Evolutionary conservation across 92 coral and sea anemone genomes (phyloP).

Genomic region (Porites evermanni): DNA sequence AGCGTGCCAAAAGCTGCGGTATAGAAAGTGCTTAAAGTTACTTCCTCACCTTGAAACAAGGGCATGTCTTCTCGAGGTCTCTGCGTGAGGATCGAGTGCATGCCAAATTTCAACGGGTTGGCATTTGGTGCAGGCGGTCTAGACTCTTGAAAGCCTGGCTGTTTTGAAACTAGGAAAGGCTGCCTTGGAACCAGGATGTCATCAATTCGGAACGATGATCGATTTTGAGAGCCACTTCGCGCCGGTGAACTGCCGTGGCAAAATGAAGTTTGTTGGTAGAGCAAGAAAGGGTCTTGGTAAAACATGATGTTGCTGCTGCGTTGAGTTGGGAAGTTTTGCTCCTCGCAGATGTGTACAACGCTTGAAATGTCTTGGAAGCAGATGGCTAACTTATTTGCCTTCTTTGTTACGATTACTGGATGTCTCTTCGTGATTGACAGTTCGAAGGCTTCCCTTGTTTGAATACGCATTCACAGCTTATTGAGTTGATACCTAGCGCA

Average conservation of each 20-base stretch:
- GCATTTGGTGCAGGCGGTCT: constrained; percentile 57
- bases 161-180: constrained; percentile 69
- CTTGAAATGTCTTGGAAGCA: constrained; percentile 52
- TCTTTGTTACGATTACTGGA: constrained; percentile 53
- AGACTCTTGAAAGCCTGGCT: constrained; percentile 63
- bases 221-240: constrained; percentile 22
- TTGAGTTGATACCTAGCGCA: constrained; percentile 50
- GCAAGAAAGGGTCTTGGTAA: constrained; percentile 88
- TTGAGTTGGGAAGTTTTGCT: constrained; percentile 10
- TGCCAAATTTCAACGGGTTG: constrained; percentile 84
- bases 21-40: not conserved
- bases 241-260: constrained; percentile 59
- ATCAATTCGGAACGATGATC: constrained; percentile 58
- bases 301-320: constrained; percentile 65
- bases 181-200: constrained; percentile 60
- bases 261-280: constrained; percentile 83
- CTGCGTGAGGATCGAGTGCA: constrained; percentile 83
- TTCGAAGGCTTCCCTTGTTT: constrained; percentile 69
- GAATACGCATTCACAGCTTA: constrained; percentile 69
- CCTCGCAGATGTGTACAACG: constrained; percentile 49
- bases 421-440: constrained; percentile 69
- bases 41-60: constrained; percentile 56
- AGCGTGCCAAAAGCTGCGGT: constrained; percentile 17
- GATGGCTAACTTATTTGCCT: constrained; percentile 51
- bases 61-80: constrained; percentile 66